A percentile compares a stretch with the other conserved stretches of the same genome.
These are phyloP conservation scores for Jaculus jaculus DNA, from an alignment of 2,113 vertebrate species.

Conservation along the genomic window DNA sequence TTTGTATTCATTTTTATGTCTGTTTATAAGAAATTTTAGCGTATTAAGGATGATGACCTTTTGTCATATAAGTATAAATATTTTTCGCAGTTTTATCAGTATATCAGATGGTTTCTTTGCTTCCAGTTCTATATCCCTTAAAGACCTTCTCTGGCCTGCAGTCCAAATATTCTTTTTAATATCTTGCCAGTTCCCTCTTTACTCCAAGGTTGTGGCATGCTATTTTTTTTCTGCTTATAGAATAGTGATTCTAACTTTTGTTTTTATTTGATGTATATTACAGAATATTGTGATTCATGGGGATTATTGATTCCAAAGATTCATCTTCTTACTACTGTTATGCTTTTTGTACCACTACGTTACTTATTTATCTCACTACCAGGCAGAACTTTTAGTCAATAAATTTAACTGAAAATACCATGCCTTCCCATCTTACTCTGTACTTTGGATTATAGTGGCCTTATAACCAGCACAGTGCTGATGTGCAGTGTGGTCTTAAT, in stretches of 20 bases:
- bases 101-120: constrained; percentile 5
- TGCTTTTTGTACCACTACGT: not conserved
- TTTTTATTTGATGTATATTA: not conserved
- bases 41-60: constrained; percentile 14
- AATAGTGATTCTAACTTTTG: constrained; percentile 21
- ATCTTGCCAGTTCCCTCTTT: constrained; percentile 13
- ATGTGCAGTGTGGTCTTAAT: not conserved
- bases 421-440: not conserved
- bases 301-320: constrained; percentile 10
- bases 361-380: not conserved
- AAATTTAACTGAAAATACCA: not conserved
- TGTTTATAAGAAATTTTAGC: not conserved
- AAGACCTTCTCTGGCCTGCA: not conserved
- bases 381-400: not conserved
- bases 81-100: constrained; percentile 17
- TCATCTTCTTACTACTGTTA: not conserved
- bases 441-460: not conserved
- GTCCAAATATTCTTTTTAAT: constrained; percentile 1
- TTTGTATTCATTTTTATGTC: constrained; percentile 28
- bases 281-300: constrained; percentile 3
- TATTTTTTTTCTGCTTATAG: not conserved
- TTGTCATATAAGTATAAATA: not conserved
- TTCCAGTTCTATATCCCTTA: not conserved
- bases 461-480: not conserved
- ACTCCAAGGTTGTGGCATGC: not conserved